Conservation (phyloP, 1,140 invertebrate species). For the Euura saliciscinereae region DNA sequence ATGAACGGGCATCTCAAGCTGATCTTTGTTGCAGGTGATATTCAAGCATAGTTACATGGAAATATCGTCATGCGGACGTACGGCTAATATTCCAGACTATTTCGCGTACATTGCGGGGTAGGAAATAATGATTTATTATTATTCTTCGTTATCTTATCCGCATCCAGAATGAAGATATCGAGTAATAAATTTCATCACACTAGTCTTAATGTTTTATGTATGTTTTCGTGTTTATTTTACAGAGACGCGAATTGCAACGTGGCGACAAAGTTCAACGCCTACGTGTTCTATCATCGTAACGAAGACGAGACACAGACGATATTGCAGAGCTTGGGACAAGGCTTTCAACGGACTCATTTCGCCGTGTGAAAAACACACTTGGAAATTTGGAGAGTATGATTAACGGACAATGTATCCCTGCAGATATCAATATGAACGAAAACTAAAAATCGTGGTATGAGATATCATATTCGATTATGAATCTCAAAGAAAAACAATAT, state of each 20-base stretch:
- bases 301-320: conserved; percentile 59
- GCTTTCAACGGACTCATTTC: conserved; percentile 55
- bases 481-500: neutral
- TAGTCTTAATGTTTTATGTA: neutral
- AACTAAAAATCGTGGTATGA: neutral
- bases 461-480: neutral
- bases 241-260: conserved; percentile 66
- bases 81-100: conserved; percentile 60
- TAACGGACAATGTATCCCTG: too few species aligned
- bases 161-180: too few species aligned
- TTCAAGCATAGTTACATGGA: conserved; percentile 68
- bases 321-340: conserved; percentile 55
- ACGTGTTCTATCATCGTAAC: conserved; percentile 61
- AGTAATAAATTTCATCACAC: too few species aligned
- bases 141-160: too few species aligned
- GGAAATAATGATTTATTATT: conserved; percentile 29
- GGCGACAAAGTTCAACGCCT: conserved; percentile 63
- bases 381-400: too few species aligned
- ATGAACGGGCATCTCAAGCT: neutral
- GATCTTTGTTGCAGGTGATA: conserved; percentile 45
- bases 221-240: conserved; percentile 35
- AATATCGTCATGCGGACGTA: conserved; percentile 69
- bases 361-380: conserved; percentile 45
- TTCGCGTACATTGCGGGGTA: conserved; percentile 71
- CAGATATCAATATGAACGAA: neutral